Base-by-base conservation (phyloP, 2,888 invertebrate genomes). In the Papilio elwesi region DNA sequence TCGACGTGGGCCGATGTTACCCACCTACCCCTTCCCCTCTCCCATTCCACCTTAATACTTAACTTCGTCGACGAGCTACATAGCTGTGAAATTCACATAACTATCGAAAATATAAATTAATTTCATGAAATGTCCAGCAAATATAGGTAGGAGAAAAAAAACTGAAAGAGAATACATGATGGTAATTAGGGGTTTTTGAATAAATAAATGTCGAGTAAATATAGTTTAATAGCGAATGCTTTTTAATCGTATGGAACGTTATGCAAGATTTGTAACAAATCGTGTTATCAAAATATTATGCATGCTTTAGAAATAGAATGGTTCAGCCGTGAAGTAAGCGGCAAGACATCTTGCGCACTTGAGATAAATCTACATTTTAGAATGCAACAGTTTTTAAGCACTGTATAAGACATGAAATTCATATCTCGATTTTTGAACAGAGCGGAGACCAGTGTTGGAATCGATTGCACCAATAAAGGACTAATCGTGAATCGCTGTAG, bases 1-100 rank as follows among this genome's bases (percentile, higher is more conserved):
- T 84, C 88, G 86, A 85, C 82, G 83, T 86, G 83, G 84, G 83
- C 83, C 43, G 59, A 62, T 62, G 15, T 38, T 59, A 81, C 80
- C n/a, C 77, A 74, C 77, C 75, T 71, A 53, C 26, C 43, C 57
- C 53, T 59, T 55, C 74, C 65, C 67, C 63, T 55, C 57, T 48
- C 15, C 5, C n/a, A 59, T 11, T 15, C 49, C 15, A 49, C 43
- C 57, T 26, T n/a, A n/a, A n/a, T n/a, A n/a, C n/a, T n/a, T n/a
- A n/a, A n/a, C n/a, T n/a, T n/a, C n/a, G n/a, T n/a, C n/a, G n/a
- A n/a, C n/a, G n/a, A n/a, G n/a, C n/a, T n/a, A n/a, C n/a, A n/a
- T n/a, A n/a, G n/a, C n/a, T n/a, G n/a, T n/a, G n/a, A n/a, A n/a
- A n/a, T n/a, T n/a, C n/a, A n/a, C n/a, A n/a, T n/a, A n/a, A n/a